Evolutionary conservation across 2,113 vertebrate species (phyloP), one percentile per base, ranked within the genome.

Genomic region (Morone chrysops): DNA sequence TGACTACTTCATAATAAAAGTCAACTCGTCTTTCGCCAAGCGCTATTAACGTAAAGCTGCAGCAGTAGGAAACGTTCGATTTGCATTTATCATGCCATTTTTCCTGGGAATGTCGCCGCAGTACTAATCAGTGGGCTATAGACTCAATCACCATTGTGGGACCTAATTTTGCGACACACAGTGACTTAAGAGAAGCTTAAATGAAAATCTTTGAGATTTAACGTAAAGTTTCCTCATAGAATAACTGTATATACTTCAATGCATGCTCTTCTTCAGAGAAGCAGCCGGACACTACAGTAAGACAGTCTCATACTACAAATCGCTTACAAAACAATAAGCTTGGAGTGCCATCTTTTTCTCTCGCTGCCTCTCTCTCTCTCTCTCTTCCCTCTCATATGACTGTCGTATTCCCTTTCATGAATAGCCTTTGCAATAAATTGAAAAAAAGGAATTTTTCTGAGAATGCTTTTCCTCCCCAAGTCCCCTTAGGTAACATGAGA

Each of bases 401-500:
- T 88, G 81, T 73, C 70, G 78, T 72, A 80, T 88, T 89, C 72
- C 62, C 66, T 84, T 87, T 91, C 80, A 90, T 89, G 75, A 87
- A 76, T 88, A 87, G 75, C 74, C 78, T 82, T 82, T 89, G 81
- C 82, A 75, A 66, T 59, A 73, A 81, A 88, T 81, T 85, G 69
- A 84, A 92, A 84, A 47, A 61, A 63, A 25, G 67, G 16, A 71
- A 13, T 70, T 73, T 75, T 72, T 76, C 63, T 50, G 47, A 57
- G 65, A 89, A 90, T 87, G 51, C 45, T 43, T 83, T 85, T 78
- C 80, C 36, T 77, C 62, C 70, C 78, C 5, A 59, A 69, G 84
- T 86, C 81, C 70, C 82, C 88, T 83, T 76, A 80, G 78, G 78
- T 86, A 81, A 91, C 87, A 82, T 80, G 80, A 91, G 83, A 91